These are phyloP conservation scores for Neosalanx taihuensis DNA, from an alignment of 2,797 vertebrate species.

Conservation along the genomic window DNA sequence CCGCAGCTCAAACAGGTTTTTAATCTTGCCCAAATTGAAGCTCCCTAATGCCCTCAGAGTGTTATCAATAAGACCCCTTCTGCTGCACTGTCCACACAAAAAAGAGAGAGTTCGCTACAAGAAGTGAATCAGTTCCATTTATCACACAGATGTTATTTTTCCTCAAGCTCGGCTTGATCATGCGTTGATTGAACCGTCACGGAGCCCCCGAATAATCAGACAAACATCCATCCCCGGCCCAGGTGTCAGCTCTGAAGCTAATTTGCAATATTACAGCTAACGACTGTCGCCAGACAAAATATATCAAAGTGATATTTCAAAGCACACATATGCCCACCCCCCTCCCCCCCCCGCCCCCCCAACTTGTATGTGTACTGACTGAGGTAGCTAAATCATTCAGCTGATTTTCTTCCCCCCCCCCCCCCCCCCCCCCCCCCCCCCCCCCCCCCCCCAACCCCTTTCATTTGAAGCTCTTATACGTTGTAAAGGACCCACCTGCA, in stretches of 20 bases:
- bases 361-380: not conserved
- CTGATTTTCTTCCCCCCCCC: not conserved
- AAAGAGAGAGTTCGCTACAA: not conserved
- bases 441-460: no score
- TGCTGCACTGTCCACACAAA: no score
- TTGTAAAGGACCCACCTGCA: constrained; percentile 43
- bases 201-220: constrained; percentile 14
- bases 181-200: constrained; percentile 25
- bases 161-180: constrained; percentile 15
- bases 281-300: not conserved
- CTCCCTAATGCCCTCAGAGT: constrained; percentile 58
- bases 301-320: not conserved
- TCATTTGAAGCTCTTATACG: constrained; percentile 3
- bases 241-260: constrained; percentile 1
- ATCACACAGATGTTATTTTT: not conserved
- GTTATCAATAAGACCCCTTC: constrained; percentile 48
- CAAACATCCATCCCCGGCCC: constrained; percentile 12
- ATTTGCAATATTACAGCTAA: not conserved
- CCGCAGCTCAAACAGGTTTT: constrained; percentile 46
- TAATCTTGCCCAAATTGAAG: constrained; percentile 55
- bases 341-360: no score
- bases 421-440: no score
- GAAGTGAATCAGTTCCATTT: not conserved
- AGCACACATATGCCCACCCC: no score
- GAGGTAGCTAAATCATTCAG: not conserved